Percentiles rank a stretch among this genome's conserved stretches.
Conservation (phyloP, 2,888 invertebrate genomes). For the Crepidodera aurea region DNA sequence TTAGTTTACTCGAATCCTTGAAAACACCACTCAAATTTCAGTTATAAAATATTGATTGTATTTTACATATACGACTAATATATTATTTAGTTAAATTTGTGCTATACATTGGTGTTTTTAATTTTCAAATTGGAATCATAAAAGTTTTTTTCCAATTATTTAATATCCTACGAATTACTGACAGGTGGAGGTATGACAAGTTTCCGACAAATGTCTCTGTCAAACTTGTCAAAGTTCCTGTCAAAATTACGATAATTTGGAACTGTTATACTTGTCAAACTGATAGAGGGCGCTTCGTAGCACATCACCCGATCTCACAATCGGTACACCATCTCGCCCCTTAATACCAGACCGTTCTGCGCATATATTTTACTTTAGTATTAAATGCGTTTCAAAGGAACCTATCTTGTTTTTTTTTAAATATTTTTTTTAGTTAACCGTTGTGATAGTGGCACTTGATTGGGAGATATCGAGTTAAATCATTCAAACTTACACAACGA, state of each 20-base stretch:
- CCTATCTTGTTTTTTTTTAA: conserved; percentile 55
- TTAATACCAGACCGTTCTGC: conserved; percentile 60
- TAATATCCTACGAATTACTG: too few relatives aligned
- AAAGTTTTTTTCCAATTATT: neutral
- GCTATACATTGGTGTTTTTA: neutral
- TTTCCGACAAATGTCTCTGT: too few relatives aligned
- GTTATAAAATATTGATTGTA: too few relatives aligned
- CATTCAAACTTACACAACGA: conserved; percentile 46
- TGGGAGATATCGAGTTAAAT: conserved; percentile 61
- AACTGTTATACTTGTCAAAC: conserved; percentile 13
- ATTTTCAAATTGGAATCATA: neutral
- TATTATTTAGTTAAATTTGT: neutral
- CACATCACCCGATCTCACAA: conserved; percentile 58
- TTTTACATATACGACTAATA: neutral
- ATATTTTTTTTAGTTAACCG: conserved; percentile 36
- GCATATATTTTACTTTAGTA: conserved; percentile 47
- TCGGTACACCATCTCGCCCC: conserved; percentile 59
- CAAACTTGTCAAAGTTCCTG: too few relatives aligned
- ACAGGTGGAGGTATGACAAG: neutral
- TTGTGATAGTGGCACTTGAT: conserved; percentile 59
- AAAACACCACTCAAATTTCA: too few relatives aligned
- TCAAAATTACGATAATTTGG: too few relatives aligned
- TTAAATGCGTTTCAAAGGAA: conserved; percentile 64
- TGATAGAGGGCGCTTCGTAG: conserved; percentile 28
- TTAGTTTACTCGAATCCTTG: too few relatives aligned